Base-by-base conservation (phyloP, 2,888 invertebrate genomes). In the Eupithecia centaureata region DNA sequence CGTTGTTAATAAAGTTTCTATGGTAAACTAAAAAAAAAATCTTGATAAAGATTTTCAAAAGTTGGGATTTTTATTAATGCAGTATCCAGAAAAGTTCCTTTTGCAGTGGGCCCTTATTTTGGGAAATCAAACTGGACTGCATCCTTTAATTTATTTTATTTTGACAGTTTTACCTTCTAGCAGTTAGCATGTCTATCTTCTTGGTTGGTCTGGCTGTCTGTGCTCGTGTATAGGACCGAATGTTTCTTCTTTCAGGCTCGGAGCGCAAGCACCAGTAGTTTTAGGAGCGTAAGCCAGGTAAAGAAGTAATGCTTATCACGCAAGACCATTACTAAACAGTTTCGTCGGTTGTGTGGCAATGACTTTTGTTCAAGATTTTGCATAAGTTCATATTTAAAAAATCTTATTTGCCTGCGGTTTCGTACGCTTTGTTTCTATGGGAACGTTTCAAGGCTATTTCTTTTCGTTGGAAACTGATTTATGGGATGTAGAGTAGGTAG, bases 271-370 rank as follows among this genome's bases (percentile, higher is more conserved):
- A 96, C 96, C 94, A 96, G 96, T 96, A 96, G 96, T 96, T 96
- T 96, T 96, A 96, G 96, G 96, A 96, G 96, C 95, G 95, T 96
- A 89, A 96, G 96, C 94, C 96, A 96, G 96, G 96, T 96, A 96
- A 91, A 85, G 86, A 83, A 82, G 82, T 83, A 84, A 83, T 66
- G 89, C 90, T 91, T 75, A 80, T 84, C 86, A 87, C 85, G 87
- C 89, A 89, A 87, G 86, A 79, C 77, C 87, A 87, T 87, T 74
- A 76, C 80, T 81, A 83, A 82, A 86, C 73, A 79, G 22, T 86
- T 87, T 84, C 71, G 72, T 86, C 84, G 80, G 78, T 82, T 82
- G 79, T 86, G 79, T 75, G 83, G 87, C 83, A 86, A 85, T 89
- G 87, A 82, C 88, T 88, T 87, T 85, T 82, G 75, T 75, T 69